These are phyloP conservation scores for Sciurus vulgaris DNA, from an alignment of 2,797 vertebrate species.

Conservation along the genomic window DNA sequence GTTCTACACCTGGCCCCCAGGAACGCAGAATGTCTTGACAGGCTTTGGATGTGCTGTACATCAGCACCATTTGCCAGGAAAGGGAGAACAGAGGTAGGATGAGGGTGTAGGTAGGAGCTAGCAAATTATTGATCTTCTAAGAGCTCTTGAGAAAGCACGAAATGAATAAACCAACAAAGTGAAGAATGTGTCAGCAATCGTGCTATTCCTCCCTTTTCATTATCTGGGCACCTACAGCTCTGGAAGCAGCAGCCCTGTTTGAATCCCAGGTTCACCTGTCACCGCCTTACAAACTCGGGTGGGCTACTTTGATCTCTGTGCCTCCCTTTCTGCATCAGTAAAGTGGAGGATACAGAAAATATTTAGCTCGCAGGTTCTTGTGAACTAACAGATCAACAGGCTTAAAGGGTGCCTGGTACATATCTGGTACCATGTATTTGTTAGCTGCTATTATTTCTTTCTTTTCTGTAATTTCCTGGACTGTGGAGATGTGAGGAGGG, in stretches of 20 bases:
- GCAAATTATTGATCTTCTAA: neutral
- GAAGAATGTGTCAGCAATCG: neutral
- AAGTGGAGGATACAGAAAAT: neutral
- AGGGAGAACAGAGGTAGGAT: neutral
- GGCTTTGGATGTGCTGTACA: neutral
- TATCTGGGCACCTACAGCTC: neutral
- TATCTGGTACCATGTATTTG: neutral
- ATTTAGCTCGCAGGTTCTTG: neutral
- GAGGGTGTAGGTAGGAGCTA: neutral
- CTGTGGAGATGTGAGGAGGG: neutral
- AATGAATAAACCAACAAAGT: neutral
- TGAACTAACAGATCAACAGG: neutral
- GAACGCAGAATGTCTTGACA: neutral
- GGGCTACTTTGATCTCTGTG: neutral
- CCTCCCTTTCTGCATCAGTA: neutral
- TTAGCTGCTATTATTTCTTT: neutral
- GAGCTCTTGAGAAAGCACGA: neutral
- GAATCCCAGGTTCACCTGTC: neutral
- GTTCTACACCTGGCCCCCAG: rapidly evolving
- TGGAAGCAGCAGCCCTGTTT: neutral
- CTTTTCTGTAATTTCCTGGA: neutral
- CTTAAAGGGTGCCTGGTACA: neutral
- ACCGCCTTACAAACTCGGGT: neutral
- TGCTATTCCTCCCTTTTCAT: neutral
- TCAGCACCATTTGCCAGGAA: neutral